Evolutionary conservation across 2,113 vertebrate genomes (phyloP).

Genomic region (Ailurus styani): DNA sequence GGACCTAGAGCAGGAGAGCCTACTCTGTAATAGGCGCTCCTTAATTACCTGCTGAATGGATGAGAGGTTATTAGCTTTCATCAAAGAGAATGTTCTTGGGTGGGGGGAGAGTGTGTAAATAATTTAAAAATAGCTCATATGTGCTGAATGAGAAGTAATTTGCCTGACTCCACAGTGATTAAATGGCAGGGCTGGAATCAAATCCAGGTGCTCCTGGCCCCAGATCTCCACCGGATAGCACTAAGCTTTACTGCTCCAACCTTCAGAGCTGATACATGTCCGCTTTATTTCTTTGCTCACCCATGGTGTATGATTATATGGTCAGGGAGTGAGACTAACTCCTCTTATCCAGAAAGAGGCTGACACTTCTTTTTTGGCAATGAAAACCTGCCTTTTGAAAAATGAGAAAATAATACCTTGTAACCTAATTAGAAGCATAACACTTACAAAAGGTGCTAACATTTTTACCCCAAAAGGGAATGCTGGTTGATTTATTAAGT

Average conservation of each 20-base stretch:
- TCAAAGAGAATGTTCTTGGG: not conserved
- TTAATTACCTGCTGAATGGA: not conserved
- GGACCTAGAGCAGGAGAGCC: not conserved
- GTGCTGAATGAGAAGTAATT: not conserved
- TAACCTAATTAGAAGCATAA: not conserved
- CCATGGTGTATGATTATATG: not conserved
- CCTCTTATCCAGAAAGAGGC: not conserved
- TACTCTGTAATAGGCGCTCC: not conserved
- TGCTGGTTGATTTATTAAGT: not conserved
- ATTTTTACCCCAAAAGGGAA: not conserved
- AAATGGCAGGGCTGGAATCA: not conserved
- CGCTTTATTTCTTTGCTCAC: not conserved
- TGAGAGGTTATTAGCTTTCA: not conserved
- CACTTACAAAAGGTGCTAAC: slow-evolving; percentile 4
- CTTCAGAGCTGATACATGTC: not conserved
- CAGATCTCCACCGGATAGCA: not conserved
- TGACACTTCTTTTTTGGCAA: not conserved
- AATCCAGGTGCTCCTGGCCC: not conserved
- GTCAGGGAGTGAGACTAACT: not conserved
- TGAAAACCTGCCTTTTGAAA: not conserved
- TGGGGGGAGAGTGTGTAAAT: not conserved
- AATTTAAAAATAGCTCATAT: not conserved
- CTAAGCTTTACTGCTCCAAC: not conserved
- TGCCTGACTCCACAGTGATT: not conserved
- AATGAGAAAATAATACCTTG: not conserved